Evolutionary conservation across 2,888 invertebrate genomes (phyloP).

Genomic region (Lithophane semibrunnea): DNA sequence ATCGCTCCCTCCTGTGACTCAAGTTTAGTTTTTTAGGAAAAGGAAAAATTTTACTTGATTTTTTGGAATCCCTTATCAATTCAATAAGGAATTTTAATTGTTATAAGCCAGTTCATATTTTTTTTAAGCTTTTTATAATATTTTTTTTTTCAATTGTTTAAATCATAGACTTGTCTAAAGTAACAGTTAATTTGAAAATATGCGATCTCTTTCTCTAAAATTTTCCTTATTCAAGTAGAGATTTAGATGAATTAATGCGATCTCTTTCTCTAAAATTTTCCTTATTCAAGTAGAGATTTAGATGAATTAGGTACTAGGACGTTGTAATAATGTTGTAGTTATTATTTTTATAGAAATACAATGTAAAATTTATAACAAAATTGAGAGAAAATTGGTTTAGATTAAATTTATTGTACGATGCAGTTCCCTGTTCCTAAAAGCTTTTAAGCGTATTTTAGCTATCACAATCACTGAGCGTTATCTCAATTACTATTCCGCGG

Average conservation of each 20-base stretch:
- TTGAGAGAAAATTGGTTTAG: not conserved
- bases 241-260: no score
- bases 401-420: not conserved
- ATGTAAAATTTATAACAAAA: not conserved
- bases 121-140: not conserved
- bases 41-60: not conserved
- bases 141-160: not conserved
- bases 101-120: not conserved
- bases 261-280: not conserved
- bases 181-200: no score
- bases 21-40: not conserved
- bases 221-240: not conserved
- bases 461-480: slow-evolving; percentile 24
- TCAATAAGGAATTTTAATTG: slow-evolving; percentile 1
- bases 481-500: slow-evolving; percentile 24
- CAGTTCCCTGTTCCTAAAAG: slow-evolving; percentile 12
- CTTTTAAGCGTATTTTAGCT: slow-evolving; percentile 35
- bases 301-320: not conserved
- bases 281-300: not conserved
- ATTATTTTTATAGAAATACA: not conserved
- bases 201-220: not conserved
- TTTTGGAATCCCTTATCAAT: not conserved
- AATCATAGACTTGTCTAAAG: not conserved
- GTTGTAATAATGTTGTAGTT: not conserved
- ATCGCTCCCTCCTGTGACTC: slow-evolving; percentile 25